A percentile compares a stretch with the other conserved stretches of the same genome.
These are phyloP conservation scores for Euproctis similis DNA, from an alignment of 2,888 invertebrate genomes.

Conservation along the genomic window DNA sequence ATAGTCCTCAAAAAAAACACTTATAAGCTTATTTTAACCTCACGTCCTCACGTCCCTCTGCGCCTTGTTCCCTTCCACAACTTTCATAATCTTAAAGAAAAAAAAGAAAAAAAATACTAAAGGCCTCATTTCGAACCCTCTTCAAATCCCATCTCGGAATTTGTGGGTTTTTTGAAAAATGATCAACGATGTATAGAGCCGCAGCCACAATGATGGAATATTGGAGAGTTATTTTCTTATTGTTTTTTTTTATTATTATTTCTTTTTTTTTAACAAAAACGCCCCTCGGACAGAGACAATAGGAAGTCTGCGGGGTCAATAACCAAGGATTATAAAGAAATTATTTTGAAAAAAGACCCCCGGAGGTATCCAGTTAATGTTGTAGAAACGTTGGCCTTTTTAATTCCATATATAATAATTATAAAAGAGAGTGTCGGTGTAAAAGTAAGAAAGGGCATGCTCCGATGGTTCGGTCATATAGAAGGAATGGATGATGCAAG, in stretches of 20 bases:
- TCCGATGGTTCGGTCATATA: too few species aligned
- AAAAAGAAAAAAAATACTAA: conserved; percentile 27
- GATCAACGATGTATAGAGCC: too few species aligned
- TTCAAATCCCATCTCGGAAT: conserved; percentile 56
- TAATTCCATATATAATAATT: too few species aligned
- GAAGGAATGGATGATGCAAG: too few species aligned
- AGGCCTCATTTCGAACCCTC: conserved; percentile 24
- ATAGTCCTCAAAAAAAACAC: conserved; percentile 10
- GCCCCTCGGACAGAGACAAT: conserved; percentile 56
- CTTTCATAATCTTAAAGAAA: conserved; percentile 17
- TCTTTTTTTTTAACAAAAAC: conserved; percentile 26
- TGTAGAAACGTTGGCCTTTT: conserved; percentile 1
- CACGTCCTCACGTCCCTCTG: conserved; percentile 7
- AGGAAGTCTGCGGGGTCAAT: conserved; percentile 40
- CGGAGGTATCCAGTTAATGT: conserved; percentile 15
- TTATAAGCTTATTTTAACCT: conserved; percentile 12
- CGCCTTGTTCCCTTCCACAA: conserved; percentile 12
- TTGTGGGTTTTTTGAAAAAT: conserved; percentile 67
- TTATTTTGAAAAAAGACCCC: conserved; percentile 19
- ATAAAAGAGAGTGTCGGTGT: too few species aligned
- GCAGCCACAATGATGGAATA: conserved; percentile 67
- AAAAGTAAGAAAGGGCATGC: too few species aligned
- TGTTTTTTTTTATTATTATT: conserved; percentile 14
- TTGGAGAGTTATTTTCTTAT: conserved; percentile 35
- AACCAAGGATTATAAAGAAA: conserved; percentile 33